Base-by-base conservation (phyloP, 1,140 invertebrate genomes). In the Macrobrachium nipponense region DNA sequence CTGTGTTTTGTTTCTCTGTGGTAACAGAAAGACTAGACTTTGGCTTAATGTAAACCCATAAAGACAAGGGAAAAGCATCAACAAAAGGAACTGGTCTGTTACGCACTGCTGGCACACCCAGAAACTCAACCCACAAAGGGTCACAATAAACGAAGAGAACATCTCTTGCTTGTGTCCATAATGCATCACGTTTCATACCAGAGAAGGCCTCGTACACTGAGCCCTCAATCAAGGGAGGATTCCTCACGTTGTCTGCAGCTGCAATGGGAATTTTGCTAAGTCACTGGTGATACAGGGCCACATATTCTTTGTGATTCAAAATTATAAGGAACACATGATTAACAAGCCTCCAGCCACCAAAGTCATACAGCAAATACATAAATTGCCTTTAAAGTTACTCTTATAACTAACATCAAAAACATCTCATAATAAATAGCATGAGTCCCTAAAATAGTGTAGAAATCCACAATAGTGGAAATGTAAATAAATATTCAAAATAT, bases 61-160 rank as follows among this genome's bases (percentile, higher is more conserved):
- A 89, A 0, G 96, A 96, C 15, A 98, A 90, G 0, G 97, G 97
- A 89, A 98, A 95, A 3, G 97, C 96, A 90, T 98, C 97, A 11
- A 98, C 91, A 91, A 98, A 96, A 3, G 97, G 96, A 60, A 97
- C 94, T 0, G 96, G 94, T 89, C 95, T 94, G 89, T 93, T 94
- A 61, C 93, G 92, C 36, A 87, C 89, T 23, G 95, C 93, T 2
- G 95, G 95, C 62, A 94, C 91, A 2, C 95, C 95, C 85, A 94
- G 93, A 91, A 98, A 98, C 91, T 99, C 97, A 8, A 95, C 95
- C 97, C 97, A 98, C 60, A 98, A 93, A 0, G 97, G 97, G 91
- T 98, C 97, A 23, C 97, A 92, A 89, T 94, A 93, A 18, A 96
- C 93, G 90, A 95, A 97, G 97, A 97, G 98, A 12, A 98, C 93